Percentiles rank a stretch among this genome's conserved stretches.
phyloP scores from a whole-genome alignment of 2,797 vertebrate genomes.

The Lacerta viridis region DNA sequence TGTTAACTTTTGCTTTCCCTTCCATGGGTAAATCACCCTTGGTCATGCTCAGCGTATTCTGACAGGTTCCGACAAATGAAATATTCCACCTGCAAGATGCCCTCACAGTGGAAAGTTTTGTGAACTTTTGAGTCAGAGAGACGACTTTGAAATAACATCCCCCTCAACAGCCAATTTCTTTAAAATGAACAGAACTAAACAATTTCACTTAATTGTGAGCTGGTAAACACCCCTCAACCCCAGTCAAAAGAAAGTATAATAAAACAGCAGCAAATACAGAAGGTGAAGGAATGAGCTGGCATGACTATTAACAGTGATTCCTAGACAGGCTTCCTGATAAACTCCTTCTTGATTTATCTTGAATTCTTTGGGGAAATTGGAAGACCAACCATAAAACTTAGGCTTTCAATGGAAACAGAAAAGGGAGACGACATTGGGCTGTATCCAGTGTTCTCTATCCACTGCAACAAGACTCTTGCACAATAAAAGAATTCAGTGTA shows the following conservation, averaged over 20 bases:
- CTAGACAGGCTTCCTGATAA: background rate
- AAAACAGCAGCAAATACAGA: background rate
- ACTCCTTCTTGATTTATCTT: constrained; percentile 43
- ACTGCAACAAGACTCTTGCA: too few species aligned
- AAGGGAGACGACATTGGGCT: background rate
- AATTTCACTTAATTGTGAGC: constrained; percentile 35
- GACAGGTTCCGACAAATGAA: constrained; percentile 20
- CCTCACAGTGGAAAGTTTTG: constrained; percentile 19
- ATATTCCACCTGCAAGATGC: background rate
- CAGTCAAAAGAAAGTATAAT: background rate
- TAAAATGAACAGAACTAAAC: constrained; percentile 37
- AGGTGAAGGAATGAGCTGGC: background rate
- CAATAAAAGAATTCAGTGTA: too few species aligned
- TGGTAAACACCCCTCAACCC: background rate
- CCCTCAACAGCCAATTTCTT: constrained; percentile 1
- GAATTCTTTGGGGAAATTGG: constrained; percentile 40
- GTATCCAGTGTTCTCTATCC: too few species aligned
- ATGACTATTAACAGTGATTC: constrained; percentile 18
- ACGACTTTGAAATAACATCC: constrained; percentile 27
- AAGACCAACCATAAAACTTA: background rate
- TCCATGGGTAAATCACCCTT: constrained; percentile 24
- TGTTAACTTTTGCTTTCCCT: constrained; percentile 17
- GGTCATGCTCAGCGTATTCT: background rate
- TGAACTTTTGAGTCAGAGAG: background rate
- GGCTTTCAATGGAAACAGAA: background rate